Evolutionary conservation across 1,140 invertebrate genomes (phyloP).

Genomic region (Acromyrmex echinatior): DNA sequence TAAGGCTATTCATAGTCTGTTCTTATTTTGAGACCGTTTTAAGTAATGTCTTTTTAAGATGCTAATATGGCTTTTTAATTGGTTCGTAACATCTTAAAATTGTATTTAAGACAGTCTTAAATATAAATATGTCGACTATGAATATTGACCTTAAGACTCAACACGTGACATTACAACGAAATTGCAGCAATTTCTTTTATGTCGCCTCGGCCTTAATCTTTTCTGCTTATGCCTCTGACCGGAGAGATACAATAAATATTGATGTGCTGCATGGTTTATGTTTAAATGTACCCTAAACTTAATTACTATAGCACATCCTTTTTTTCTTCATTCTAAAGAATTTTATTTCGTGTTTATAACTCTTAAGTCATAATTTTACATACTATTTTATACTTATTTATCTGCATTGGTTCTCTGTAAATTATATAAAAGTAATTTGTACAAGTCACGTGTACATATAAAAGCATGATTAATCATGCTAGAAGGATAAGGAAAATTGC

Average conservation of each 20-base stretch:
- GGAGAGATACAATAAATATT: constrained; percentile 20
- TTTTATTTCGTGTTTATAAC: background rate
- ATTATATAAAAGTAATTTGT: background rate
- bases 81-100: no score
- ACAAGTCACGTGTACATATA: background rate
- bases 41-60: no score
- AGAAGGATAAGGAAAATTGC: background rate
- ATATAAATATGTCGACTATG: no score
- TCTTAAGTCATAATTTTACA: background rate
- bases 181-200: constrained; percentile 56
- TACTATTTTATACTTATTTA: background rate
- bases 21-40: no score
- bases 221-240: background rate
- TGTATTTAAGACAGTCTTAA: no score
- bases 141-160: background rate
- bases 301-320: background rate
- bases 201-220: constrained; percentile 48
- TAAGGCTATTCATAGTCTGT: no score
- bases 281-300: background rate
- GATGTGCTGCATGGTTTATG: no score
- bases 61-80: no score
- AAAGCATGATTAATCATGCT: background rate
- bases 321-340: background rate
- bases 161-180: constrained; percentile 36
- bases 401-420: background rate